A percentile compares a stretch with the other conserved stretches of the same genome.
Evolutionary conservation across 2,113 vertebrate species (phyloP).

Genomic region (Nymphicus hollandicus): DNA sequence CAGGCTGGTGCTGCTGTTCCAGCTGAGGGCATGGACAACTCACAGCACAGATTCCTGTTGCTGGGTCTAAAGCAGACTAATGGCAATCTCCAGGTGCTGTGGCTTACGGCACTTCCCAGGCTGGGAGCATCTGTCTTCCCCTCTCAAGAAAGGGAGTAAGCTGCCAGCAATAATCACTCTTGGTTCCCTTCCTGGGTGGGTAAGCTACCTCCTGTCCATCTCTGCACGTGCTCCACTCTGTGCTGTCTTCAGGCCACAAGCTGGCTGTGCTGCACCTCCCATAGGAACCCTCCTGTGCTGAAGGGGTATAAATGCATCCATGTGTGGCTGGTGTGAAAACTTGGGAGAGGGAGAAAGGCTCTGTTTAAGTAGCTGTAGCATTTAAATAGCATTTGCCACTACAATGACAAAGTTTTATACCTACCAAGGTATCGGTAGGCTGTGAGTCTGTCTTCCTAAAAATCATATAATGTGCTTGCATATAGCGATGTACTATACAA

Average conservation of each 20-base stretch:
- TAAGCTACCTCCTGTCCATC: background rate
- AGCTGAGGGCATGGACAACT: background rate
- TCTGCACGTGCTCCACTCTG: fast-evolving
- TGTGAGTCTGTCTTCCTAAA: background rate
- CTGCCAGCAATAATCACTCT: background rate
- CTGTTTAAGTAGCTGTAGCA: background rate
- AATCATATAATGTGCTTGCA: background rate
- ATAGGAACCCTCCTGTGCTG: background rate
- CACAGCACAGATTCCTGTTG: fast-evolving
- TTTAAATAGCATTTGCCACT: background rate
- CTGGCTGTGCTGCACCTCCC: background rate
- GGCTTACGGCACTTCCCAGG: background rate
- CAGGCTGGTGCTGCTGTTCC: background rate
- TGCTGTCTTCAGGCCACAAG: background rate
- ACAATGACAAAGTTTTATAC: background rate
- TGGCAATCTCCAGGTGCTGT: background rate
- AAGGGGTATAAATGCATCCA: background rate
- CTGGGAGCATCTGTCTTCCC: background rate
- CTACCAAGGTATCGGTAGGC: background rate
- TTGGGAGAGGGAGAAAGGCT: background rate
- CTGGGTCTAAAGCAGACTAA: background rate
- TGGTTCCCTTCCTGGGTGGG: background rate
- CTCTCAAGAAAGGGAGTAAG: background rate
- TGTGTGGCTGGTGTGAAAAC: background rate
- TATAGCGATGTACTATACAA: background rate